Base-by-base conservation (phyloP, 2,888 invertebrate genomes). In the Drosophila mulleri region DNA sequence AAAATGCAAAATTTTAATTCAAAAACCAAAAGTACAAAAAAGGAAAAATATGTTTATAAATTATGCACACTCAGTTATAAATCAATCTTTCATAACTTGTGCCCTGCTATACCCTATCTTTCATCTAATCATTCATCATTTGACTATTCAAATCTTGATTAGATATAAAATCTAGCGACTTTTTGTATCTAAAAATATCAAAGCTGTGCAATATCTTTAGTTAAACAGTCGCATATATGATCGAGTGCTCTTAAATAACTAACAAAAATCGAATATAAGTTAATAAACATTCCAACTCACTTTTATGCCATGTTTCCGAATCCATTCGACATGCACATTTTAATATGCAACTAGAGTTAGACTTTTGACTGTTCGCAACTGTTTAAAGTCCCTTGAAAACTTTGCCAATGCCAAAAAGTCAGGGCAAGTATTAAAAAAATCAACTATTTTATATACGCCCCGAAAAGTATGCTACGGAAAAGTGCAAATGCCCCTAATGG, bases 391-490 rank as follows among this genome's bases (percentile, higher is more conserved):
- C 3, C 12, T 29, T 16, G 20, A 9, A 32, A 59, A 16, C 16
- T 41, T 41, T 16, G 0, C n/a, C 39, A 23, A 53, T 26, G 53
- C 45, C 29, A 23, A 67, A 50, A 50, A 35, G 39, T 57, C 50
- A 20, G 42, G 29, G 37, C 48, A 45, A n/a, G 18, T 52, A 45
- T 66, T 45, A 54, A 54, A 62, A 23, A 41, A 45, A 59, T 48
- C 20, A 47, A 64, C 52, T 23, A 41, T 54, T 75, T 73, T 76
- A 58, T 66, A 63, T 71, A 37, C 57, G 63, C 64, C 63, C 75
- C 39, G 11, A 75, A 67, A 75, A 75, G 75, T 67, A 67, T 71
- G 75, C 75, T 61, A 70, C 44, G 61, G 54, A 50, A 68, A 76
- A 67, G 65, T 57, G 69, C 35, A 63, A 77, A 61, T 64, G 77